These are phyloP conservation scores for Bombus confusus DNA, from an alignment of 1,140 invertebrate species.

Conservation along the genomic window DNA sequence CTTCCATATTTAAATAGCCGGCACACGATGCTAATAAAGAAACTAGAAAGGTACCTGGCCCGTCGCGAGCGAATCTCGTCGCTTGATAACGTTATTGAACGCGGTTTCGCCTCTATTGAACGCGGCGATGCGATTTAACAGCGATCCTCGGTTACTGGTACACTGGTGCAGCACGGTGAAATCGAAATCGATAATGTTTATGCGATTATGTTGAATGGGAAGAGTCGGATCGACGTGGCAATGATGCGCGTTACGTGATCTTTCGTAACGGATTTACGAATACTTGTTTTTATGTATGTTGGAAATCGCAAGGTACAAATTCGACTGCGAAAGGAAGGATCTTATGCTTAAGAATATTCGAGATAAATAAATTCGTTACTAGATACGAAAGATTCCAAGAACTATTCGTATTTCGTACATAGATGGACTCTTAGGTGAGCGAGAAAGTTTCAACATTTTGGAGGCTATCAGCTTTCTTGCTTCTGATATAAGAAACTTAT, in stretches of 20 bases:
- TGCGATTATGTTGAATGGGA: neutral
- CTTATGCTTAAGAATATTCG: too few relatives aligned
- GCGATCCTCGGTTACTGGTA: too few relatives aligned
- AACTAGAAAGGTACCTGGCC: slow-evolving; percentile 21
- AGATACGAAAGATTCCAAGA: too few relatives aligned
- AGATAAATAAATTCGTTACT: too few relatives aligned
- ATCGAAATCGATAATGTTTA: slow-evolving; percentile 5
- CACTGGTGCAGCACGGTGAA: neutral
- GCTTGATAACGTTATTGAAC: neutral
- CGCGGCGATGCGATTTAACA: neutral
- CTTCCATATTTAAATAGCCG: slow-evolving; percentile 41
- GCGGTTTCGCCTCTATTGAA: neutral
- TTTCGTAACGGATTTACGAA: neutral
- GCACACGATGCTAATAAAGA: slow-evolving; percentile 32
- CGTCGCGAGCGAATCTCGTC: neutral
- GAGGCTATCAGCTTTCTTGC: too few relatives aligned
- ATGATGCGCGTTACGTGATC: neutral
- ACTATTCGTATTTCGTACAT: too few relatives aligned
- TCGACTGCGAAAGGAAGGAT: neutral
- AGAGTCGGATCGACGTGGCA: neutral
- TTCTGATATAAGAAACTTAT: too few relatives aligned
- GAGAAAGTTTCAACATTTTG: too few relatives aligned
- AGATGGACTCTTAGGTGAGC: too few relatives aligned
- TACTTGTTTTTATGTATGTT: neutral
- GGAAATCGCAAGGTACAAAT: neutral